These are phyloP conservation scores for Burhinus bistriatus DNA, from an alignment of 2,113 vertebrate genomes.

Conservation along the genomic window DNA sequence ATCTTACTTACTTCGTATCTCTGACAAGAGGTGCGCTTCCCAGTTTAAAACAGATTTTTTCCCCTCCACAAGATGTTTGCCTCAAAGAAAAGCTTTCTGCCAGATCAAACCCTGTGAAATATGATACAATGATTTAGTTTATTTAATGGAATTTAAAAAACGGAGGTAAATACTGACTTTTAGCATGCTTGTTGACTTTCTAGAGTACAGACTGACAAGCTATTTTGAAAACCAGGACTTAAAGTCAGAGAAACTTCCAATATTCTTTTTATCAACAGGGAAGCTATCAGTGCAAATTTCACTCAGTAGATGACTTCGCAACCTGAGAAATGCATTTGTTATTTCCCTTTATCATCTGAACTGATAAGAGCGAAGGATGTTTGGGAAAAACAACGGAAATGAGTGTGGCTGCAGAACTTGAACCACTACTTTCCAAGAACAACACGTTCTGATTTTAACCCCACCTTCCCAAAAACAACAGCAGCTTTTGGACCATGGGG, in stretches of 20 bases:
- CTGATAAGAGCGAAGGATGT: neutral
- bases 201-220: neutral
- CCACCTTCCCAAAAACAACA: neutral
- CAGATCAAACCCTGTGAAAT: constrained; percentile 89
- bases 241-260: neutral
- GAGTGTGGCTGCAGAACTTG: neutral
- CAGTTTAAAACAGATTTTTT: constrained; percentile 85
- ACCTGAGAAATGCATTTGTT: neutral
- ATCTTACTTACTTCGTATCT: constrained; percentile 76
- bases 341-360: neutral
- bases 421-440: neutral
- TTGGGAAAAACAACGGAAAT: neutral
- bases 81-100: constrained; percentile 88
- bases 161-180: neutral
- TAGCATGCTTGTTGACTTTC: neutral
- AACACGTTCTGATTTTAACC: neutral
- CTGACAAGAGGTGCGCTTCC: constrained; percentile 85
- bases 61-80: constrained; percentile 79
- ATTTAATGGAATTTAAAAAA: neutral
- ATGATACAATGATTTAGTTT: neutral
- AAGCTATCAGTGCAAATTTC: neutral
- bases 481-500: neutral
- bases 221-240: neutral
- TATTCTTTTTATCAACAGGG: neutral
- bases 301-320: neutral